Percentiles rank a stretch among this genome's conserved stretches.
These are phyloP conservation scores for Musca vetustissima DNA, from an alignment of 1,140 invertebrate genomes.

Conservation along the genomic window DNA sequence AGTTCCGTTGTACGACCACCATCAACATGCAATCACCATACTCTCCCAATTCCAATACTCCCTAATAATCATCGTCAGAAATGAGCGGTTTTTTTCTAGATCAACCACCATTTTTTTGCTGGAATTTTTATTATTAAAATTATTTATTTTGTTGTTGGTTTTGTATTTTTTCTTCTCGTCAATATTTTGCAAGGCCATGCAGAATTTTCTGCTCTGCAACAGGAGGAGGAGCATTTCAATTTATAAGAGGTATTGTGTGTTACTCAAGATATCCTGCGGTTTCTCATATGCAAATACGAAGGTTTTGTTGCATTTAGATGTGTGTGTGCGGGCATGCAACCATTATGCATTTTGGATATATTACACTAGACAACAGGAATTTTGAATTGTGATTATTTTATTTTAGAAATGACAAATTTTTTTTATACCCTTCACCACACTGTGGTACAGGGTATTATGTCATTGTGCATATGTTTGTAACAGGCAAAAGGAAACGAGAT, in stretches of 20 bases:
- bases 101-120: conserved; percentile 15
- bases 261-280: conserved; percentile 8
- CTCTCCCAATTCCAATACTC: no score
- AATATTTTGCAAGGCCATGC: no score
- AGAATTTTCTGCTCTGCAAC: conserved; percentile 3
- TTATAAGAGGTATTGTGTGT: no score
- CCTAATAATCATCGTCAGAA: no score
- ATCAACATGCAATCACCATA: not conserved
- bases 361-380: conserved; percentile 7
- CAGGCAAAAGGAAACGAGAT: no score
- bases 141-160: no score
- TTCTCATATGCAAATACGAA: not conserved
- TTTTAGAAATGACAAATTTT: not conserved
- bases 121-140: no score
- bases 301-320: no score
- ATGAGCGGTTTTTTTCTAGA: not conserved
- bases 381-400: not conserved
- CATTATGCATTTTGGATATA: not conserved
- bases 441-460: no score
- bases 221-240: conserved; percentile 6
- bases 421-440: not conserved
- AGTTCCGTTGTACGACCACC: not conserved
- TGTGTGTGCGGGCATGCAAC: no score
- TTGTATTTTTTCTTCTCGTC: no score
- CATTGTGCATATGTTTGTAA: no score